Conservation (phyloP, 2,797 vertebrate genomes). For the Urosaurus nigricauda region DNA sequence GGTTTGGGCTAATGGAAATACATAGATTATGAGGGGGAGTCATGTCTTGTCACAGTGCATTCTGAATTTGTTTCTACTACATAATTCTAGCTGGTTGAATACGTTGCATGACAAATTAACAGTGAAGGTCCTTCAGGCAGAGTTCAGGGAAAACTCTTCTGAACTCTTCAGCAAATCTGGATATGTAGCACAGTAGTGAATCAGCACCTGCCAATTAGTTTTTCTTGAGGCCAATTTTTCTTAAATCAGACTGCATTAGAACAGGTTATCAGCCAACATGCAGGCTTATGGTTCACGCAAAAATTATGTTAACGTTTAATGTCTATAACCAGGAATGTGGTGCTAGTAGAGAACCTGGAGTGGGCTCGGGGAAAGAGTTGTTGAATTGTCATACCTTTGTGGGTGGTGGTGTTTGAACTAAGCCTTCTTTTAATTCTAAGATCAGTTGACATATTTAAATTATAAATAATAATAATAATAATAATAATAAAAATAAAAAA, state of each 20-base stretch:
- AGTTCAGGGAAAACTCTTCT: slow-evolving; percentile 32
- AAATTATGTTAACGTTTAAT: neutral
- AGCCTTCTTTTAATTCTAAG: neutral
- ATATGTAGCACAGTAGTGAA: slow-evolving; percentile 1
- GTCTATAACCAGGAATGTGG: neutral
- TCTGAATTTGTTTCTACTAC: slow-evolving; percentile 34
- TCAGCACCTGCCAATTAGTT: neutral
- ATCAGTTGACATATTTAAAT: neutral
- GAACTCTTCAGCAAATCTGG: slow-evolving; percentile 29
- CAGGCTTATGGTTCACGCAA: slow-evolving; percentile 11
- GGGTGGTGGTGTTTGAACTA: neutral
- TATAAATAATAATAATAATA: too few species aligned
- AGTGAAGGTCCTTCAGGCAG: slow-evolving; percentile 5
- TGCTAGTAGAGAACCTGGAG: neutral
- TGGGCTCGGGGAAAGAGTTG: neutral
- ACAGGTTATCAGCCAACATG: neutral
- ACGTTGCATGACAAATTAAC: slow-evolving; percentile 37
- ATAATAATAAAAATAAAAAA: too few species aligned
- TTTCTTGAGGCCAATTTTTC: slow-evolving; percentile 25
- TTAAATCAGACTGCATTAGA: neutral
- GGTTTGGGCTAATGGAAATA: neutral
- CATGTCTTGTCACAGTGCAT: neutral
- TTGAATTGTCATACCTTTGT: neutral
- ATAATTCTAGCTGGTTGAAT: slow-evolving; percentile 36
- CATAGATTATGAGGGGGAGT: neutral